These are phyloP conservation scores for Phoeniculus purpureus DNA, from an alignment of 2,797 vertebrate species.

Conservation along the genomic window DNA sequence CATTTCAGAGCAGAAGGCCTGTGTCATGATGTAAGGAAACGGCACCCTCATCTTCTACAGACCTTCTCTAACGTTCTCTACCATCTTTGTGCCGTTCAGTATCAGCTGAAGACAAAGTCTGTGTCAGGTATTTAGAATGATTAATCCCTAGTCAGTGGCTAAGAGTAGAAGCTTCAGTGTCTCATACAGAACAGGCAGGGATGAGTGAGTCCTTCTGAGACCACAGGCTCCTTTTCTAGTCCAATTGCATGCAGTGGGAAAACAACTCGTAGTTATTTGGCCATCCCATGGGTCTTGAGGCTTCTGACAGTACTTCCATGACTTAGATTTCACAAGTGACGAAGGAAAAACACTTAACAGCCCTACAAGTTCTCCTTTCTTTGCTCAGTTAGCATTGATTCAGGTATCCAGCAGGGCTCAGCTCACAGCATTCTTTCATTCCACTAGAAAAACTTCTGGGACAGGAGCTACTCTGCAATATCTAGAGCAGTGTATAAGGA, in stretches of 20 bases:
- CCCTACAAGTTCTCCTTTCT: neutral
- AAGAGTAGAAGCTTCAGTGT: neutral
- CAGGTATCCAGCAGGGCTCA: neutral
- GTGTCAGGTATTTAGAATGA: neutral
- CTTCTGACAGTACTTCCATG: neutral
- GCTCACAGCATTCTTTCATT: neutral
- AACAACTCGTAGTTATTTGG: neutral
- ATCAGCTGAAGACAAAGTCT: neutral
- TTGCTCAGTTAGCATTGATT: neutral
- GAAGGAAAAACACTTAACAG: neutral
- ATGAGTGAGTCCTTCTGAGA: fast-evolving
- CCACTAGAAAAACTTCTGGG: neutral
- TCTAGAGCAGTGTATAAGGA: neutral
- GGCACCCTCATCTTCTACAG: neutral
- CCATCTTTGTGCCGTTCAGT: neutral
- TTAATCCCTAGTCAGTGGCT: neutral
- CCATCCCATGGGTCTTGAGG: neutral
- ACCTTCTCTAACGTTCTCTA: neutral
- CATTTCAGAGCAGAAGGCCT: neutral
- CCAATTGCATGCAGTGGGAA: neutral
- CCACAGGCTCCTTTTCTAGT: neutral
- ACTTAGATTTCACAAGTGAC: neutral
- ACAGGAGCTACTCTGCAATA: neutral
- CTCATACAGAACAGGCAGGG: neutral
- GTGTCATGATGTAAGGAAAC: fast-evolving